Evolutionary conservation across 2,113 vertebrate genomes (phyloP), one percentile per base, ranked within the genome.

Genomic region (Hyperopisus bebe): DNA sequence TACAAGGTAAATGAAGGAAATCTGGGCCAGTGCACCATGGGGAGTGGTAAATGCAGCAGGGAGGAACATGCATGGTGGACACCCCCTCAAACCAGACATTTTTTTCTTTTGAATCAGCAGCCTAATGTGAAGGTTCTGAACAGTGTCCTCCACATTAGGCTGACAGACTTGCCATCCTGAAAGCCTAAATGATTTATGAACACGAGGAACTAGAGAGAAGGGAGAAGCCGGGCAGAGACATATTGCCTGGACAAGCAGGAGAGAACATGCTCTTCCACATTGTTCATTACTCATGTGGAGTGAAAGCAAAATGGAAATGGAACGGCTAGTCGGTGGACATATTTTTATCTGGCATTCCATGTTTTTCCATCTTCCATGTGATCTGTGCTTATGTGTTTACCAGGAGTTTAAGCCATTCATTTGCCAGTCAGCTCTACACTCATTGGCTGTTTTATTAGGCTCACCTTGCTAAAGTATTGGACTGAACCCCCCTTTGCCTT

Each of bases 121-220:
- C 3, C 0, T 31, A 48, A 66, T 39, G 9, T 87, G 66, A 83
- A 39, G 82, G 77, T 91, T n/a, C 80, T 90, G 53, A 70, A 58
- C 24, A 62, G 87, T 8, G n/a, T 80, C 2, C 77, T 85, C 91
- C 91, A 80, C 89, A 88, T 92, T 92, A 89, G 90, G 90, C 87
- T 83, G 92, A 91, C 90, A 80, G 91, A 91, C 92, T 91, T 92
- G 94, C 94, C 92, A 51, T 94, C 93, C 91, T 91, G 92, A 93
- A 93, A 93, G 90, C 90, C 93, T 93, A 93, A 94, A 95, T 96
- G 94, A 95, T 96, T 96, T 95, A 96, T 96, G 94, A 94, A 94
- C 95, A 93, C 83, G 90, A 92, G 92, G 93, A 91, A 91, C 91
- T 92, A 91, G 92, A 91, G 91, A 90, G 92, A 89, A 92, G 92